A percentile compares a stretch with the other conserved stretches of the same genome.
phyloP scores from a whole-genome alignment of 2,888 invertebrate genomes.

The Cataglyphis altisquamis region DNA sequence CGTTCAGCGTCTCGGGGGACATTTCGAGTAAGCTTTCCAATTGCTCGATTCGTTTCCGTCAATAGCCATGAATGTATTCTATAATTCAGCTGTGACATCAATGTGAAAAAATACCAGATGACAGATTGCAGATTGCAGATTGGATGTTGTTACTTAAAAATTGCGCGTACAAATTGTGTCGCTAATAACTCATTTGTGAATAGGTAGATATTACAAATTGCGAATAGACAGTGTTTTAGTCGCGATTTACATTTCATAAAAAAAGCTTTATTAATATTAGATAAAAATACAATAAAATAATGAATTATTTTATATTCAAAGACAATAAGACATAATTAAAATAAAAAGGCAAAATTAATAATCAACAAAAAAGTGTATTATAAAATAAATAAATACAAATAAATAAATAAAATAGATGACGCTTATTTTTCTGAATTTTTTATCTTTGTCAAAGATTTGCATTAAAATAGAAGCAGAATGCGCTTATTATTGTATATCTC shows the following conservation, averaged over 20 bases:
- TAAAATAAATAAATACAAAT: background rate
- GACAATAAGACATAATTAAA: background rate
- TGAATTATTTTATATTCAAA: background rate
- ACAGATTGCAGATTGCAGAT: background rate
- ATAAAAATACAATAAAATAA: background rate
- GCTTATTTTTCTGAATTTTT: background rate
- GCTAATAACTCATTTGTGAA: background rate
- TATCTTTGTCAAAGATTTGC: background rate
- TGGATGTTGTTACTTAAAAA: background rate
- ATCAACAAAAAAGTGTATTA: background rate
- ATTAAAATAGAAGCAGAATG: background rate
- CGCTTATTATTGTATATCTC: background rate
- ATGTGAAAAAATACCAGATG: background rate
- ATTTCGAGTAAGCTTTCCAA: constrained; percentile 26
- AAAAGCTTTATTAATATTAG: background rate
- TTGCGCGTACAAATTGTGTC: background rate
- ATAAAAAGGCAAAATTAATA: background rate
- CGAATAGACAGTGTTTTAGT: background rate
- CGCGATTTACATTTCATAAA: background rate
- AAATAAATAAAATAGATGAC: background rate
- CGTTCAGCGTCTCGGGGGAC: constrained; percentile 23
- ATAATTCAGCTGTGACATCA: background rate
- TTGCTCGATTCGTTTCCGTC: constrained; percentile 38
- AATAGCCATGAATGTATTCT: constrained; percentile 30
- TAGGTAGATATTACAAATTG: background rate